Evolutionary conservation across 1,140 invertebrate species (phyloP).

Genomic region (Brachionus calyciflorus): DNA sequence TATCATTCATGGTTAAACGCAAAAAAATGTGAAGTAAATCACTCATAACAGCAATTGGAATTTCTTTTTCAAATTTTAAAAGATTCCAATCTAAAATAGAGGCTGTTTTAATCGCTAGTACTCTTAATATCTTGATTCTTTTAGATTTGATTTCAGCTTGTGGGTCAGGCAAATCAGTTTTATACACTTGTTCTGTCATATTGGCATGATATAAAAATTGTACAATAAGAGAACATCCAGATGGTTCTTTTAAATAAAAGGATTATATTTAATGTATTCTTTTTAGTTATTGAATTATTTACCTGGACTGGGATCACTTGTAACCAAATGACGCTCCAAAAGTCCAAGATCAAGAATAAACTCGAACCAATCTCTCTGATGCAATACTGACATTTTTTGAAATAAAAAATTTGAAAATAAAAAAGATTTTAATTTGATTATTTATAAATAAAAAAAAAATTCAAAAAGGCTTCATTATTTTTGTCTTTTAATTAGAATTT

Average conservation of each 20-base stretch:
- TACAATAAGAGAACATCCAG: conserved; percentile 36
- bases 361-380: conserved; percentile 43
- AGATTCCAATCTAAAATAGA: conserved; percentile 34
- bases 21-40: conserved; percentile 43
- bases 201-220: conserved; percentile 45
- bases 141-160: conserved; percentile 15
- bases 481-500: neutral
- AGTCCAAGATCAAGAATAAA: conserved; percentile 28
- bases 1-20: conserved; percentile 6
- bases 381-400: neutral
- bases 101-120: conserved; percentile 26
- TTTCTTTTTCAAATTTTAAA: conserved; percentile 41
- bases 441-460: conserved; percentile 14
- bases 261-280: neutral
- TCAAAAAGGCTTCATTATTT: neutral
- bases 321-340: neutral
- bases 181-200: conserved; percentile 37
- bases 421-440: conserved; percentile 14
- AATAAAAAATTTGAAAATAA: neutral
- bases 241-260: neutral
- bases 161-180: neutral
- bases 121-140: neutral
- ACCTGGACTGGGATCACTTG: neutral
- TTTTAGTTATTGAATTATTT: neutral
- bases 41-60: conserved; percentile 45